phyloP scores from a whole-genome alignment of 2,113 vertebrate species.

The Dissostichus mawsoni region DNA sequence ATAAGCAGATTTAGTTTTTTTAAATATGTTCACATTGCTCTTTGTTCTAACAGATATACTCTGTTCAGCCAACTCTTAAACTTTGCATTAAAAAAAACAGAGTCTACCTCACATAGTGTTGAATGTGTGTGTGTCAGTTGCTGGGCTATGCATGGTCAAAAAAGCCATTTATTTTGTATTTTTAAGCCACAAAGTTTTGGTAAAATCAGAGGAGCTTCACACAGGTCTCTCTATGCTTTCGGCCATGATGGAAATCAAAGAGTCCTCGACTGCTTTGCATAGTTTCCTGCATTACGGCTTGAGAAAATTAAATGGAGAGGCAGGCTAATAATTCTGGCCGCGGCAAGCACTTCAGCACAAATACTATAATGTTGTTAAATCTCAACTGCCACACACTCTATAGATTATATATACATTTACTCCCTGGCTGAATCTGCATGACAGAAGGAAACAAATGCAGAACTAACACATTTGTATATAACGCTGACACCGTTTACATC shows the following conservation, averaged over 20 bases:
- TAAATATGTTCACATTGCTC: neutral
- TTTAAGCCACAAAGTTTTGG: neutral
- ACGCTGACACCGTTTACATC: slow-evolving; percentile 72
- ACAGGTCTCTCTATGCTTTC: slow-evolving; percentile 29
- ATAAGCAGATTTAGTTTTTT: slow-evolving; percentile 42
- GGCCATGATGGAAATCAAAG: slow-evolving; percentile 16
- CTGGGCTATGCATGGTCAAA: too few species aligned
- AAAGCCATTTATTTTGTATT: neutral
- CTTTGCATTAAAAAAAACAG: neutral
- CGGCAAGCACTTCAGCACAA: slow-evolving; percentile 37
- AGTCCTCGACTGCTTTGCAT: neutral
- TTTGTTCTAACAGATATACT: slow-evolving; percentile 7
- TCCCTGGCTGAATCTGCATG: slow-evolving; percentile 22
- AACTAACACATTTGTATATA: slow-evolving; percentile 67
- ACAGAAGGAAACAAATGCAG: slow-evolving; percentile 53
- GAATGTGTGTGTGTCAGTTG: neutral
- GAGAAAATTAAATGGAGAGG: slow-evolving; percentile 24
- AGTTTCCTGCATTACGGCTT: slow-evolving; percentile 1
- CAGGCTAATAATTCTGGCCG: neutral
- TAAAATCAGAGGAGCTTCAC: slow-evolving; percentile 2
- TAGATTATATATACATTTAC: slow-evolving; percentile 2
- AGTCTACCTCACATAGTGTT: neutral
- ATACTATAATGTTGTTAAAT: slow-evolving; percentile 41
- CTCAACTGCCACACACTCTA: slow-evolving; percentile 16
- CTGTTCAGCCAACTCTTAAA: neutral